These are phyloP conservation scores for Drosophila infuscata DNA, from an alignment of 2,888 invertebrate genomes.

Conservation along the genomic window DNA sequence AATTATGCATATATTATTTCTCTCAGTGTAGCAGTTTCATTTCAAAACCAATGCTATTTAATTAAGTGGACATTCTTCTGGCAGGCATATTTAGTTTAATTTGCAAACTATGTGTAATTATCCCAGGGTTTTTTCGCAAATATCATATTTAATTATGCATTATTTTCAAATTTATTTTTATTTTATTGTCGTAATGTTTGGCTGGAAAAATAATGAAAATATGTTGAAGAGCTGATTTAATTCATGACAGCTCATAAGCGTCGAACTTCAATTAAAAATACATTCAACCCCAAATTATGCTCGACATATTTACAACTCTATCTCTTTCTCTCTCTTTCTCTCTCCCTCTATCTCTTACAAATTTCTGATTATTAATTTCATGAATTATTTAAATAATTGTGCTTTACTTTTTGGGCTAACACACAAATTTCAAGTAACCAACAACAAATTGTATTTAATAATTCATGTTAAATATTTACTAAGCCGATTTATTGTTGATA, in stretches of 20 bases:
- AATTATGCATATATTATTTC: neutral
- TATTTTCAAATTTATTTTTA: neutral
- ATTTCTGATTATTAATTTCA: neutral
- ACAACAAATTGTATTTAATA: neutral
- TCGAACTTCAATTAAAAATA: neutral
- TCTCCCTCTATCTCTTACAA: neutral
- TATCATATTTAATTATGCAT: neutral
- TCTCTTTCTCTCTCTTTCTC: neutral
- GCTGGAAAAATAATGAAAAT: neutral
- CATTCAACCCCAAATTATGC: neutral
- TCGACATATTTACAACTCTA: neutral
- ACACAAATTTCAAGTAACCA: neutral
- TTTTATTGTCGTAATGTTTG: neutral
- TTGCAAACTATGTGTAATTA: neutral
- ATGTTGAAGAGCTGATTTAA: neutral
- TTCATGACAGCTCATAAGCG: neutral
- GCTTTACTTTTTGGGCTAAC: neutral
- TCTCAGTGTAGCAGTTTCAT: neutral
- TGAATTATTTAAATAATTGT: neutral
- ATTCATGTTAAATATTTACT: conserved; percentile 4
- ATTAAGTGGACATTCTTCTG: neutral
- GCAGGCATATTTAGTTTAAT: neutral
- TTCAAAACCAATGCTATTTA: neutral
- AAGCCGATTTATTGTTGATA: neutral
- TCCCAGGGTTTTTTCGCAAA: neutral